phyloP scores from a whole-genome alignment of 2,888 invertebrate genomes.

The Volucella zonaria region DNA sequence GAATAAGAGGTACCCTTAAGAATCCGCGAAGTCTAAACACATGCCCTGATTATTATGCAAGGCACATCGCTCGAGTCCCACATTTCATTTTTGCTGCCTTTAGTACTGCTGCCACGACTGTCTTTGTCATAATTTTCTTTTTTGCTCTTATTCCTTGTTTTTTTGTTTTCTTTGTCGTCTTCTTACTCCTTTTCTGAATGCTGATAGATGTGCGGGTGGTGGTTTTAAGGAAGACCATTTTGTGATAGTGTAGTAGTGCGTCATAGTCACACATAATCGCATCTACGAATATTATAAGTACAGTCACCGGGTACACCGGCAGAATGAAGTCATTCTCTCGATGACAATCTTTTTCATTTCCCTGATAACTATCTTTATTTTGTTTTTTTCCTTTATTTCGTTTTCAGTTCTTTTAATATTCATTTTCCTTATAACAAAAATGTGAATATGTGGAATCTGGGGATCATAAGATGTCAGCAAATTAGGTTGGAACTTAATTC shows the following conservation, averaged over 20 bases:
- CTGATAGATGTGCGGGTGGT: slow-evolving; percentile 33
- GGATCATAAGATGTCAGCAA: slow-evolving; percentile 22
- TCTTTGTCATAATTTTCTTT: slow-evolving; percentile 57
- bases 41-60: slow-evolving; percentile 73
- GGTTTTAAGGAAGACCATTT: background rate
- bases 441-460: background rate
- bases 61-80: slow-evolving; percentile 64
- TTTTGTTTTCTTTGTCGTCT: slow-evolving; percentile 3
- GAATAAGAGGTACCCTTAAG: slow-evolving; percentile 37
- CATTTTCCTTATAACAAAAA: background rate
- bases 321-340: slow-evolving; percentile 14
- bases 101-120: background rate
- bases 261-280: slow-evolving; percentile 20
- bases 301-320: background rate
- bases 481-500: background rate
- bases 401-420: background rate
- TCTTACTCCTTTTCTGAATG: slow-evolving; percentile 22
- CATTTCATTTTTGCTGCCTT: slow-evolving; percentile 66
- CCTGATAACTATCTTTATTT: slow-evolving; percentile 9
- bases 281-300: slow-evolving; percentile 12
- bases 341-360: slow-evolving; percentile 50
- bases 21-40: slow-evolving; percentile 66
- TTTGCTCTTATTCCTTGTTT: slow-evolving; percentile 21
- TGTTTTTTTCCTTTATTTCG: slow-evolving; percentile 1
- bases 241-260: slow-evolving; percentile 19